Conservation (phyloP, 2,888 invertebrate species). For the Automeris io region DNA sequence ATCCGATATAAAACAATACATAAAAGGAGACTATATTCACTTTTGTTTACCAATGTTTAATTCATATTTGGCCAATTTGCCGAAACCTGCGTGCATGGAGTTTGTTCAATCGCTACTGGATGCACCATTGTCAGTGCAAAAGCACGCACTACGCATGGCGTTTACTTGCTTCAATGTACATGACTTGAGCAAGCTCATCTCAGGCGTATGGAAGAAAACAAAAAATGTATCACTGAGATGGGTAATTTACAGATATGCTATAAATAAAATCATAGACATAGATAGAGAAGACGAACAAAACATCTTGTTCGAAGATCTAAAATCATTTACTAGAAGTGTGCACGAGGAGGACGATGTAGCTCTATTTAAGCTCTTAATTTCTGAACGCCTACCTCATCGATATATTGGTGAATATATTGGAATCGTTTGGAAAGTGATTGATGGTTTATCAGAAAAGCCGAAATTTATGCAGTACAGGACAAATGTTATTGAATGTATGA, state of each 20-base stretch:
- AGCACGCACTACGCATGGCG: conserved; percentile 43
- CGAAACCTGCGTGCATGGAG: conserved; percentile 22
- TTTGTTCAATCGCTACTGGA: conserved; percentile 36
- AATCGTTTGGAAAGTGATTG: conserved; percentile 31
- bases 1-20: conserved; percentile 24
- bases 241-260: conserved; percentile 32
- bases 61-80: conserved; percentile 34
- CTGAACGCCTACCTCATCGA: conserved; percentile 21
- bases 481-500: conserved; percentile 23
- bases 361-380: conserved; percentile 25
- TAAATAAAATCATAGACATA: conserved; percentile 22
- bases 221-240: conserved; percentile 38
- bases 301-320: conserved; percentile 33
- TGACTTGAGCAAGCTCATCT: conserved; percentile 27
- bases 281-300: conserved; percentile 17
- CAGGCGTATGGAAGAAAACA: conserved; percentile 33
- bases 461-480: conserved; percentile 22
- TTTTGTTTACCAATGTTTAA: conserved; percentile 38
- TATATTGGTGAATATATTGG: conserved; percentile 26
- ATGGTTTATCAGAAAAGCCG: conserved; percentile 25
- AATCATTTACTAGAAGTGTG: conserved; percentile 30
- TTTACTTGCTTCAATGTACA: conserved; percentile 35
- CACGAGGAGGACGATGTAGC: conserved; percentile 36
- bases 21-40: conserved; percentile 42
- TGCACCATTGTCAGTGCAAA: conserved; percentile 40